Base-by-base conservation (phyloP, 1,140 invertebrate genomes). In the Akabosia matsudoensis region DNA sequence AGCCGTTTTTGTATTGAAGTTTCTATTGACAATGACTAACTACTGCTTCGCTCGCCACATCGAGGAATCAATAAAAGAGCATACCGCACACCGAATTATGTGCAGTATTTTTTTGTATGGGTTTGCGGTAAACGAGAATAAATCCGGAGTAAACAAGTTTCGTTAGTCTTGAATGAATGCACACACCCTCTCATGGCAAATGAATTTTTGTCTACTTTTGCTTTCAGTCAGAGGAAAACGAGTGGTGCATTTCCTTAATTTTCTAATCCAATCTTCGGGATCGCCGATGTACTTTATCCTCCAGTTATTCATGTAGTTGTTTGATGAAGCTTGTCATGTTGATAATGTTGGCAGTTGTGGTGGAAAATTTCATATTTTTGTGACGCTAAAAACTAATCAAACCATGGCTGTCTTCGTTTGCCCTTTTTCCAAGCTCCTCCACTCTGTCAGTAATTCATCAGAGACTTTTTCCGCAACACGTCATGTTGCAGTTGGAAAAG, bases 401-500 rank as follows among this genome's bases (percentile, higher is more conserved):
- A 24, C 61, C 61, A 14, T 3, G 61, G 26, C 28, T 45, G 37
- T 18, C 37, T 45, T 67, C 61, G 31, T 67, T 67, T 67, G 61
- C 61, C 61, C 61, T 67, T n/a, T 67, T 30, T 31, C 61, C 61
- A 67, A 2, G 31, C 3, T 31, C 28, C 26, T 67, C 61, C 28
- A 67, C 61, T 67, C 30, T 67, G 61, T 67, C 61, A 67, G 61
- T 67, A 67, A 67, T 67, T 67, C 61, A 67, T 67, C 61, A 67
- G 61, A 67, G 37, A 45, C 37, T 10, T 45, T 45, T 45, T 18
- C 18, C 7, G 37, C 18, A 45, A 18, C 18, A 45, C 18, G 37
- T n/a, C 37, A 45, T 18, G 18, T 45, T 45, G 37, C 37, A 18
- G 37, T 45, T 45, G 37, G 37, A 18, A 18, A 45, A 45, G 37